Evolutionary conservation across 2,113 vertebrate species (phyloP), one percentile per base, ranked within the genome.

Genomic region (Cyprinodon brontotheroides): DNA sequence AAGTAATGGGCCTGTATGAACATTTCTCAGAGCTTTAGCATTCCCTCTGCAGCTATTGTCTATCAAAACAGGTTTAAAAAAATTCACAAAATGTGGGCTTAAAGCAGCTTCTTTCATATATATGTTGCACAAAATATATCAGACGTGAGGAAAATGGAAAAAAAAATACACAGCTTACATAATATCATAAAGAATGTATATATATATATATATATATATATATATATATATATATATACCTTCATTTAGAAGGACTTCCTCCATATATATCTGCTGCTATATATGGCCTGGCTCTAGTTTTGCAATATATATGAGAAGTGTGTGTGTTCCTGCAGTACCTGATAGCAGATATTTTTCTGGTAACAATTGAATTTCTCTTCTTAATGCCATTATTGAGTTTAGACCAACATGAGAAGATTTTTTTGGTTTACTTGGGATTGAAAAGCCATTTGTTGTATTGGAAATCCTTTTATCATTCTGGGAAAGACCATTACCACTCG

Each of bases 401-500:
- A 38, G 59, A 68, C 29, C 2, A 0, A 15, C 60, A 53, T 12
- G 12, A 12, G 36, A 40, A 37, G 59, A 71, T 37, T 69, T 36
- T 74, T 60, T 43, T 53, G 47, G 77, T 79, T 83, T 72, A 65
- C 68, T 36, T 59, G 57, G 43, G 29, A 75, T 71, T 48, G 62
- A 69, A 70, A 1, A 70, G 61, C 60, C 50, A 14, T 88, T 75
- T 72, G 77, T 61, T 29, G 22, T 48, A 87, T 77, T 78, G 88
- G 43, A 57, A 77, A 80, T 82, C 43, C 37, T 41, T 75, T 82
- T 83, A 87, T 86, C 70, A 69, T 57, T 0, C 68, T 37, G 41
- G 43, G 72, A 8, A 70, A 78, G 79, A 80, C 60, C 36, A 76
- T 84, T 73, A 72, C 57, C 47, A 63, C 86, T 87, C 66, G 6